Evolutionary conservation across 2,888 invertebrate genomes (phyloP).

Genomic region (Notodonta dromedarius): DNA sequence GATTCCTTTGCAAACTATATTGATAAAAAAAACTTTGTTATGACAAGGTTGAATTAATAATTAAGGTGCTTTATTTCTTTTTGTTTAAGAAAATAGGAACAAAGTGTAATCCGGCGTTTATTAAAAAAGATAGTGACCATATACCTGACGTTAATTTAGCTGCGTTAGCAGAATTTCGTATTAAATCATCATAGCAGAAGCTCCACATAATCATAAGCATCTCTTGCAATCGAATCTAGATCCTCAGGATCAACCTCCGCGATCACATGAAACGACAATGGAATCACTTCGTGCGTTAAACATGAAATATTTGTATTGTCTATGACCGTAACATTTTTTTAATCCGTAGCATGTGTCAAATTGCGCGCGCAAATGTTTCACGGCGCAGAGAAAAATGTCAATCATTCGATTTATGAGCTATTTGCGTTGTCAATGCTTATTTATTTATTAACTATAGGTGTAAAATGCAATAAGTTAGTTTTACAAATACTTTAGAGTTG

Average conservation of each 20-base stretch:
- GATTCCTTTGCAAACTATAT: constrained; percentile 14
- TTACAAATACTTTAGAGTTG: too few relatives aligned
- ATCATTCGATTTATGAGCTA: constrained; percentile 29
- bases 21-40: constrained; percentile 27
- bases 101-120: neutral
- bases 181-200: too few relatives aligned
- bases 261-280: neutral
- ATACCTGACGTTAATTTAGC: neutral
- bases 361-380: constrained; percentile 8
- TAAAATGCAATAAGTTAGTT: too few relatives aligned
- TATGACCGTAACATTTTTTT: constrained; percentile 29
- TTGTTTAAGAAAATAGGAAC: neutral
- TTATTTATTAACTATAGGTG: neutral
- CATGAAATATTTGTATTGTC: constrained; percentile 12
- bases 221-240: too few relatives aligned
- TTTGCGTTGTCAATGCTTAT: constrained; percentile 15
- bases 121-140: neutral
- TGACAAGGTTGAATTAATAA: constrained; percentile 32
- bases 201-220: too few relatives aligned
- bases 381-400: constrained; percentile 27
- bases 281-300: neutral
- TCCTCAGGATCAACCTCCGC: too few relatives aligned
- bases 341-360: constrained; percentile 25
- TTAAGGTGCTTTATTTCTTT: constrained; percentile 3
- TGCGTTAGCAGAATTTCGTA: too few relatives aligned